Evolutionary conservation across 2,797 vertebrate genomes (phyloP).

Genomic region (Alfaro cultratus): DNA sequence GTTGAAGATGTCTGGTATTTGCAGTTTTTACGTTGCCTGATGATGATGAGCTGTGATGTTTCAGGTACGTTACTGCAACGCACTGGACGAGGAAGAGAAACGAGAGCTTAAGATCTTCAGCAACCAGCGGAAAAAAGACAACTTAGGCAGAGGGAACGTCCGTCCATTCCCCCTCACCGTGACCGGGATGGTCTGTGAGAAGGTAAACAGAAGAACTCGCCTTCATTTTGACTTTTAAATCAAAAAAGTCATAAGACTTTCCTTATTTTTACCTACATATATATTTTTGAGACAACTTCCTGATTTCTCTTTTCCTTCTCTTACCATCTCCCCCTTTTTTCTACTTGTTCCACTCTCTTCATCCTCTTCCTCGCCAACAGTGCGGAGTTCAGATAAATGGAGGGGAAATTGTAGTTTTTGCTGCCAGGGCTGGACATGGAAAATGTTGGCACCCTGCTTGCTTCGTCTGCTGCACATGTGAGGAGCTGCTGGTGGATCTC

Average conservation of each 20-base stretch:
- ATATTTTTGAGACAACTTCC: neutral
- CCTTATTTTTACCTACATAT: neutral
- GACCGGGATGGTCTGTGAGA: conserved; percentile 92
- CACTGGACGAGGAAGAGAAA: conserved; percentile 95
- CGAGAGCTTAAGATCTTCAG: conserved; percentile 97
- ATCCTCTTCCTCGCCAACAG: conserved; percentile 69
- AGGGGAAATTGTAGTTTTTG: conserved; percentile 95
- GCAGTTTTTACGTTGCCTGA: neutral
- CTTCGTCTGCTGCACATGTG: conserved; percentile 94
- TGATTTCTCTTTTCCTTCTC: neutral
- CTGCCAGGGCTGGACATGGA: conserved; percentile 90
- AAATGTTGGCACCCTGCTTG: conserved; percentile 98
- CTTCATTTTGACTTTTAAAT: neutral
- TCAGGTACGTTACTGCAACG: conserved; percentile 89
- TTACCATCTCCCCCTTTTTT: neutral
- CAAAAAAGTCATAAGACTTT: neutral
- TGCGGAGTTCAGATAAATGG: conserved; percentile 94
- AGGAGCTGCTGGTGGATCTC: conserved; percentile 94
- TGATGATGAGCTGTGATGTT: conserved; percentile 24
- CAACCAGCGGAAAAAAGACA: conserved; percentile 96
- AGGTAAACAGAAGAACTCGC: conserved; percentile 78
- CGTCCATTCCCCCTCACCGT: conserved; percentile 93
- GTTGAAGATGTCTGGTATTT: neutral
- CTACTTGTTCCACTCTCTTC: neutral
- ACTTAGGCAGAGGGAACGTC: conserved; percentile 92